These are phyloP conservation scores for Phymorhynchus buccinoides DNA, from an alignment of 1,140 invertebrate species.

Conservation along the genomic window DNA sequence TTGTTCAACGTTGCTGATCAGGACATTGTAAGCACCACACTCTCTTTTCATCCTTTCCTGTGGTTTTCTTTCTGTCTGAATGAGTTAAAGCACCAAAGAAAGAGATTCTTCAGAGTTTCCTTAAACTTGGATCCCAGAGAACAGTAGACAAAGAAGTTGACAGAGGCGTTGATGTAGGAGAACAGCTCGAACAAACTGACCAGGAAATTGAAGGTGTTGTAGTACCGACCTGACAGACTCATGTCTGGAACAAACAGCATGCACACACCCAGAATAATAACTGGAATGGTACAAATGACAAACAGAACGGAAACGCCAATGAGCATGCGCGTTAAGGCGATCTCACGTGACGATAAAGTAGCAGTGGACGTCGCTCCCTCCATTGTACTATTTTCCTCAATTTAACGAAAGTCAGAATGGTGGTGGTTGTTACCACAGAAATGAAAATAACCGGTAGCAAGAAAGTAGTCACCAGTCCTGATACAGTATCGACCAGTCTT, in stretches of 20 bases:
- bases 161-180: background rate
- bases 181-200: background rate
- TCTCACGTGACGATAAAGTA: background rate
- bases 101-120: background rate
- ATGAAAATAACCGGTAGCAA: background rate
- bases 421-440: background rate
- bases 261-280: background rate
- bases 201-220: background rate
- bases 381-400: background rate
- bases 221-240: background rate
- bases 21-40: too few relatives aligned
- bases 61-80: too few relatives aligned
- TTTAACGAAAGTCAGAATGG: background rate
- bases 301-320: slow-evolving; percentile 12
- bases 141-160: slow-evolving; percentile 29
- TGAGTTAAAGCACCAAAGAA: background rate
- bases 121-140: slow-evolving; percentile 14
- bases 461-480: background rate
- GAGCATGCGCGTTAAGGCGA: slow-evolving; percentile 21
- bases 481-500: background rate
- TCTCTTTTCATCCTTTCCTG: too few relatives aligned
- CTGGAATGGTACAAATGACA: background rate
- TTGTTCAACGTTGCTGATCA: too few relatives aligned
- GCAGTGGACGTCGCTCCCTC: background rate
- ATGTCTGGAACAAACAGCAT: slow-evolving; percentile 5